These are phyloP conservation scores for Eucriotettix oculatus DNA, from an alignment of 2,888 invertebrate species.

Conservation along the genomic window DNA sequence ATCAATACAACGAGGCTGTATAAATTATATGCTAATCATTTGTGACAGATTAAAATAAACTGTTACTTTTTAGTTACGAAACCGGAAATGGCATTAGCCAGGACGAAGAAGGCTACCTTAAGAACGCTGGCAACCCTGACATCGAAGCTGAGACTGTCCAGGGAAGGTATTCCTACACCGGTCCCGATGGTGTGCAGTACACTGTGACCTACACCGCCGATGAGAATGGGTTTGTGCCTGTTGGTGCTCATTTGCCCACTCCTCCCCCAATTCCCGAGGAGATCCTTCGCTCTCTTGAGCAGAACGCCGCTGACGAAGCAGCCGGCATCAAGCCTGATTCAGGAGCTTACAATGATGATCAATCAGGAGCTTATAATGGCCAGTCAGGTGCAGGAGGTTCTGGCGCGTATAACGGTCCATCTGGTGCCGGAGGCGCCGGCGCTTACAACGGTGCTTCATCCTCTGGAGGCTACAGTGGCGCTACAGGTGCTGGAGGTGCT, in stretches of 20 bases:
- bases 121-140: conserved; percentile 37
- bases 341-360: background rate
- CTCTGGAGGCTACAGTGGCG: background rate
- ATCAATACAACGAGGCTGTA: too few relatives aligned
- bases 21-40: too few relatives aligned
- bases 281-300: conserved; percentile 33
- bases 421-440: background rate
- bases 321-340: background rate
- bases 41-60: too few relatives aligned
- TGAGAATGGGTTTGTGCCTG: conserved; percentile 36
- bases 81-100: conserved; percentile 48
- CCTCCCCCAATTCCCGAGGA: conserved; percentile 42
- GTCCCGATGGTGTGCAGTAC: conserved; percentile 37
- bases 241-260: conserved; percentile 37
- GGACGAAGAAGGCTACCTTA: conserved; percentile 34
- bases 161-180: conserved; percentile 38
- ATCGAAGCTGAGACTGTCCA: conserved; percentile 20
- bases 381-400: background rate
- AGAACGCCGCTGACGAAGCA: conserved; percentile 15
- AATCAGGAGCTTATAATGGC: conserved; percentile 1
- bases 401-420: background rate
- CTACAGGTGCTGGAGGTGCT: background rate
- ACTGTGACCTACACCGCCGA: conserved; percentile 37
- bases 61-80: conserved; percentile 28
- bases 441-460: too few relatives aligned